Evolutionary conservation across 2,797 vertebrate genomes (phyloP).

Genomic region (Pagetopsis macropterus): DNA sequence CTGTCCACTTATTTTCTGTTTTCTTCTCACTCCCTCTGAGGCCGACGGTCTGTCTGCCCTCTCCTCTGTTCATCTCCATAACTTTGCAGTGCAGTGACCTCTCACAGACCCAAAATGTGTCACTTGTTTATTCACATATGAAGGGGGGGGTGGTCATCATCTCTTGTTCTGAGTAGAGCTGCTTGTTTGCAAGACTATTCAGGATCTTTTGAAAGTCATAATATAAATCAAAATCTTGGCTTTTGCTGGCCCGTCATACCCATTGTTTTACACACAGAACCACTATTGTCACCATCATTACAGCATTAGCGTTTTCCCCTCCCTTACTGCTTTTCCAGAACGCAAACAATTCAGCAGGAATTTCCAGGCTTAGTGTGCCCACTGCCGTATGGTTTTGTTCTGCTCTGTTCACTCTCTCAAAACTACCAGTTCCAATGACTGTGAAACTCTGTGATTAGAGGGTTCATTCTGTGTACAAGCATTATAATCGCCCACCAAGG

Average conservation of each 20-base stretch:
- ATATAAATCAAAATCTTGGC: slow-evolving; percentile 60
- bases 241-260: slow-evolving; percentile 29
- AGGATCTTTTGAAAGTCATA: slow-evolving; percentile 50
- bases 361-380: slow-evolving; percentile 64
- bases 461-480: slow-evolving; percentile 62
- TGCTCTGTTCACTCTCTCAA: slow-evolving; percentile 65
- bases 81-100: slow-evolving; percentile 65
- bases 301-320: slow-evolving; percentile 60
- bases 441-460: slow-evolving; percentile 75
- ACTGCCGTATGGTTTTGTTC: slow-evolving; percentile 58
- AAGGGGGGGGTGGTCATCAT: slow-evolving; percentile 39
- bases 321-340: slow-evolving; percentile 50
- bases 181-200: slow-evolving; percentile 57
- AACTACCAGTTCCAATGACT: slow-evolving; percentile 68
- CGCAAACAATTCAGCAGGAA: slow-evolving; percentile 72
- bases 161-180: slow-evolving; percentile 38
- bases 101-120: slow-evolving; percentile 57
- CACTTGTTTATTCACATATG: slow-evolving; percentile 66
- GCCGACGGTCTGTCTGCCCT: slow-evolving; percentile 54
- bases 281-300: slow-evolving; percentile 65
- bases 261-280: slow-evolving; percentile 68
- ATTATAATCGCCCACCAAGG: slow-evolving; percentile 65
- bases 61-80: slow-evolving; percentile 46
- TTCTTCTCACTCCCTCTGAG: slow-evolving; percentile 42
- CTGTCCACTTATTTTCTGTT: slow-evolving; percentile 19